Evolutionary conservation across 2,113 vertebrate species (phyloP), one percentile per base, ranked within the genome.

Genomic region (Clarias gariepinus): DNA sequence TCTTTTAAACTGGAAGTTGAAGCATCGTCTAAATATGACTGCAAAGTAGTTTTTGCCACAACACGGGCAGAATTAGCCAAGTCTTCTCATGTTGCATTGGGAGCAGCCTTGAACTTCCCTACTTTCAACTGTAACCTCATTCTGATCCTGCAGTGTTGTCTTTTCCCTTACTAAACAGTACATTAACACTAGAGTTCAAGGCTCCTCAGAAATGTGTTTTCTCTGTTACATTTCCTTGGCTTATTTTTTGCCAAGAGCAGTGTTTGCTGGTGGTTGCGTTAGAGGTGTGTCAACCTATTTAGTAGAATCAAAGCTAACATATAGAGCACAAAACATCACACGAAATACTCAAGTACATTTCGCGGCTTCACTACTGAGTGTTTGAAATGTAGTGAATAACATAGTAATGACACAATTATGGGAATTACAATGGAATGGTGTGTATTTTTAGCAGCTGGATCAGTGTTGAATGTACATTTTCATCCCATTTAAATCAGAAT

Each of bases 111-210:
- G 82, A 92, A 92, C 90, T 91, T 88, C 84, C 77, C 89, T 87
- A 90, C 90, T 88, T 90, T 88, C 89, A 92, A 91, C 88, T 90
- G 90, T 91, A 89, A 91, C 88, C 80, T 89, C 89, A 87, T 90
- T 92, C 91, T 90, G 90, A 90, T 92, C 88, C 91, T 90, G 87
- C 85, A 91, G 90, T 25, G 90, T 81, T 86, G 76, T 91, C 91
- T 82, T 93, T 92, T 90, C 86, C 92, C 92, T 90, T 89, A 87
- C 94, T 92, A 94, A 94, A 94, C 90, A 92, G 91, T 90, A 89
- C 87, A 92, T 93, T 90, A 92, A 91, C 80, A 85, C 60, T 33
- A 83, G 89, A 93, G 92, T 93, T 93, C 92, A 93, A 89, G 91
- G 92, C 91, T 89, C 89, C 91, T 87, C 28, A 86, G 57, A 61